Conservation (phyloP, 2,113 vertebrate genomes). For the Cinclus mexicanus region DNA sequence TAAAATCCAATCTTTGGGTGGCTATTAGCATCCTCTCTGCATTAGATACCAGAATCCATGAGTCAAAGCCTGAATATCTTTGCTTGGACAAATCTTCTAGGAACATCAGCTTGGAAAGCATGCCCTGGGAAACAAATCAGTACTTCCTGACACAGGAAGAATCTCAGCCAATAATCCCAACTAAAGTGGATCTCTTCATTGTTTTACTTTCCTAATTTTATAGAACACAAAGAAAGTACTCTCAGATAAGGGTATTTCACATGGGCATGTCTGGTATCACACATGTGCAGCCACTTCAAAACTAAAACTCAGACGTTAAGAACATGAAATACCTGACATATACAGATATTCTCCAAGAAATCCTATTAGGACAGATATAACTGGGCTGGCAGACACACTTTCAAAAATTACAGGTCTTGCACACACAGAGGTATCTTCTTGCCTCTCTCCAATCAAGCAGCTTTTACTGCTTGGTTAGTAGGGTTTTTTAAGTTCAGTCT, state of each 20-base stretch:
- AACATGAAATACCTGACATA: background rate
- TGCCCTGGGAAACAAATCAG: background rate
- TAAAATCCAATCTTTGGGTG: background rate
- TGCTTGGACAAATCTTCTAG: background rate
- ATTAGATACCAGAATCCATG: background rate
- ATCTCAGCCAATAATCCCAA: background rate
- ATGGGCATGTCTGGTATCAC: background rate
- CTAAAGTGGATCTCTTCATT: background rate
- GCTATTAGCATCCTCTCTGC: background rate
- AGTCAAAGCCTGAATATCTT: background rate
- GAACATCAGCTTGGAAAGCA: background rate
- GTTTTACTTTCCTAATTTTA: background rate
- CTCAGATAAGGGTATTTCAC: background rate
- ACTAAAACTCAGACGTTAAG: background rate
- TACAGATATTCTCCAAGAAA: background rate
- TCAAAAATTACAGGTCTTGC: background rate
- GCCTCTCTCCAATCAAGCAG: background rate
- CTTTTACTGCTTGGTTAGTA: background rate
- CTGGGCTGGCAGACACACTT: background rate
- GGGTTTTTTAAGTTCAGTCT: background rate
- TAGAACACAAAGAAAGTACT: background rate
- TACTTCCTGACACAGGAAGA: background rate
- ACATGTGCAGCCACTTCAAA: background rate
- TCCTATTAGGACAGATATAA: background rate
- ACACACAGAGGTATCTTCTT: background rate